A percentile compares a stretch with the other conserved stretches of the same genome.
Evolutionary conservation across 2,888 invertebrate genomes (phyloP).

Genomic region (Ophonus ardosiacus): DNA sequence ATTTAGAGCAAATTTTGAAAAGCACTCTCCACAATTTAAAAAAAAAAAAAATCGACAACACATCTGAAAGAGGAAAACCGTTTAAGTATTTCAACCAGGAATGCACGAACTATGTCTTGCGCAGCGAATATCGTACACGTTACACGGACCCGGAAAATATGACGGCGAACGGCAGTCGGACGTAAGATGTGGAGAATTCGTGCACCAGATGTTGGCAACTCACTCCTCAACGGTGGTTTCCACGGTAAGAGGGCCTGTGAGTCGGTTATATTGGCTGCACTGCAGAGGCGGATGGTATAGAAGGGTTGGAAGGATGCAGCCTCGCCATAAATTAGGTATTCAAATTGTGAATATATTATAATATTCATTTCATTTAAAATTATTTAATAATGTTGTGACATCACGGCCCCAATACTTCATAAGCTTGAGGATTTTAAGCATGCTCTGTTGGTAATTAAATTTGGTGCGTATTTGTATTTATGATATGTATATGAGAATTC

Average conservation of each 20-base stretch:
- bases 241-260: not conserved
- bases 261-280: constrained; percentile 49
- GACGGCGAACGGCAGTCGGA: constrained; percentile 5
- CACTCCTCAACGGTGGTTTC: constrained; percentile 50
- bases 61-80: constrained; percentile 9
- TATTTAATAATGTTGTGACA: too few relatives aligned
- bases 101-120: not conserved
- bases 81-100: constrained; percentile 32
- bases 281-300: not conserved
- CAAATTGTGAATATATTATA: too few relatives aligned
- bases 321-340: too few relatives aligned
- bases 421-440: too few relatives aligned
- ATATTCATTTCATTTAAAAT: too few relatives aligned
- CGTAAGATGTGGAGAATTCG: constrained; percentile 45
- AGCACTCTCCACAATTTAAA: constrained; percentile 6
- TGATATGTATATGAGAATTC: too few relatives aligned
- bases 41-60: not conserved
- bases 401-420: too few relatives aligned
- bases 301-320: too few relatives aligned
- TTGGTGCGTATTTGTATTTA: too few relatives aligned
- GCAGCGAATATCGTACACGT: not conserved
- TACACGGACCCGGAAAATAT: constrained; percentile 26
- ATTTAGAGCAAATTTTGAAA: not conserved
- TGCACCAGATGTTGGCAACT: constrained; percentile 55
- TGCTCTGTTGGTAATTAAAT: too few relatives aligned